Evolutionary conservation across 2,888 invertebrate species (phyloP), one percentile per base, ranked within the genome.

Genomic region (Busseola fusca): DNA sequence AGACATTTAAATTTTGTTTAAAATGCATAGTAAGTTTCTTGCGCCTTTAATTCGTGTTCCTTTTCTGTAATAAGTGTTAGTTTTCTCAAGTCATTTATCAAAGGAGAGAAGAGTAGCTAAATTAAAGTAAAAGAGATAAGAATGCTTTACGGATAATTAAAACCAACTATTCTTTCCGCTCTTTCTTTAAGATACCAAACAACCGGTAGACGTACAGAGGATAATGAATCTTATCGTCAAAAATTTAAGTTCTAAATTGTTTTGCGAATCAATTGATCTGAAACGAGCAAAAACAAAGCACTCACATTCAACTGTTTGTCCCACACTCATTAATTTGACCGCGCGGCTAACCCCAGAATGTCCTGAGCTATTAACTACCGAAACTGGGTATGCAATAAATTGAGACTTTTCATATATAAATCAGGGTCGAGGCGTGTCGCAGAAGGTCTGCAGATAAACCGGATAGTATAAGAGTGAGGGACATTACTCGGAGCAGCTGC

Each of bases 321-420:
- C 88, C 88, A 85, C 86, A 82, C 88, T 90, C 92, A 93, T 93
- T 93, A 93, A 91, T 93, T 89, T 87, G 89, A 90, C 89, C 84
- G 85, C 83, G 88, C 86, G 92, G 91, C 86, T 87, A 90, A 90
- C 92, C 93, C 85, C 87, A 88, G 87, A 89, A 92, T 93, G 91
- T 91, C 90, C 92, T 89, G 85, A 86, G 89, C 93, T 91, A 93
- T 93, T 93, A 93, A 93, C 92, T 91, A 90, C 89, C 86, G 84
- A 88, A 90, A 88, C 85, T 78, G 88, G 87, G 86, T 89, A 85
- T 87, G 89, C 90, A 88, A 91, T 93, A 93, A 92, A 93, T 94
- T 90, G 85, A 85, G 89, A 91, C 88, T 92, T 92, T 92, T 91
- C 89, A 91, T 91, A 89, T 92, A 93, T 94, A 94, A 94, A 94